Evolutionary conservation across 2,888 invertebrate genomes (phyloP).

Genomic region (Lycophotia porphyrea): DNA sequence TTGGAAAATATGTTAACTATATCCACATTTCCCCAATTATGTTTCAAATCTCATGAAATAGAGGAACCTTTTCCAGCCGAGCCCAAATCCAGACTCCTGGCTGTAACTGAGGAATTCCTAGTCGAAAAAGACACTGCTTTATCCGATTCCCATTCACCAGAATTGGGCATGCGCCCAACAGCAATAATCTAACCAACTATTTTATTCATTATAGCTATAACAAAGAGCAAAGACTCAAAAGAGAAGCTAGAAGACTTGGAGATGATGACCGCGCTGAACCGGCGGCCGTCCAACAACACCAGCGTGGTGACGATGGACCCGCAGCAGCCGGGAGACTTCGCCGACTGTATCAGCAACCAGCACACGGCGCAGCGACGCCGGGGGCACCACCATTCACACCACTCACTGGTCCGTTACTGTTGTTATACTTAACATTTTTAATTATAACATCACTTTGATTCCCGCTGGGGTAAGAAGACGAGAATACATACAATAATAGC

Average conservation of each 20-base stretch:
- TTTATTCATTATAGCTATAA: constrained; percentile 86
- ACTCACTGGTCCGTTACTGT: constrained; percentile 79
- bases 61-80: background rate
- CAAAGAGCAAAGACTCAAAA: constrained; percentile 91
- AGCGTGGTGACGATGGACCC: constrained; percentile 86
- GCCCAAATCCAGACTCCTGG: background rate
- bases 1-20: background rate
- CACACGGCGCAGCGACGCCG: constrained; percentile 89
- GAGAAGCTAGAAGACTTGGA: constrained; percentile 90
- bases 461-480: background rate
- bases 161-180: background rate
- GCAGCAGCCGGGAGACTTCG: constrained; percentile 87
- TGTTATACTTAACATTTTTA: background rate
- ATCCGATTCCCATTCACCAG: background rate
- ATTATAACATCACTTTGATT: background rate
- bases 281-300: constrained; percentile 83
- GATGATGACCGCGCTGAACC: constrained; percentile 86
- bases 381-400: constrained; percentile 81
- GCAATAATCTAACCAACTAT: constrained; percentile 1
- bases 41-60: background rate
- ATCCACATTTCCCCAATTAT: background rate
- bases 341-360: constrained; percentile 91
- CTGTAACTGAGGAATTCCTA: background rate
- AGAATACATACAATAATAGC: background rate
- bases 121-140: background rate